phyloP scores from a whole-genome alignment of 2,113 vertebrate genomes.

The Oxyura jamaicensis region DNA sequence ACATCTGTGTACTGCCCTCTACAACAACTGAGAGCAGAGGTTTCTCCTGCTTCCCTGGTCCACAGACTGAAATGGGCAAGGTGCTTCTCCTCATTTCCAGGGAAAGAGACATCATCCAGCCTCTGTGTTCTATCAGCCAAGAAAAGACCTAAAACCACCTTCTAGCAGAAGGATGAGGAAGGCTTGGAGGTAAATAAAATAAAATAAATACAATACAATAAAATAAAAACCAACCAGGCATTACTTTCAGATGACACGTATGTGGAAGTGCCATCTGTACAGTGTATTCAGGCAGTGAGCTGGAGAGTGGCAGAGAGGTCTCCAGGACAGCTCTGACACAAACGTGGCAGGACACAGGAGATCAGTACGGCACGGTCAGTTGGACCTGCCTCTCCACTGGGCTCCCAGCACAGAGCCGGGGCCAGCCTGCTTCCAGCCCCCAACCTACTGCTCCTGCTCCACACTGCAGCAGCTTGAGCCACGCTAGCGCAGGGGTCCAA shows the following conservation, averaged over 20 bases:
- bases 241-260: neutral
- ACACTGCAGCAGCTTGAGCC: neutral
- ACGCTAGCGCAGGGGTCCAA: neutral
- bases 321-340: neutral
- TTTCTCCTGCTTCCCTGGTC: neutral
- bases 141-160: neutral
- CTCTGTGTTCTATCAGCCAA: neutral
- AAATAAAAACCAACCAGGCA: neutral
- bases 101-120: neutral
- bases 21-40: neutral
- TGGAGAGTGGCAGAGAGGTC: neutral
- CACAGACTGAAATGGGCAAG: neutral
- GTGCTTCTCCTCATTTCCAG: neutral
- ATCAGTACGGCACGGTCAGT: rapidly evolving
- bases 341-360: neutral
- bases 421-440: neutral
- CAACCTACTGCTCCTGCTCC: neutral
- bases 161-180: neutral
- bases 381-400: neutral
- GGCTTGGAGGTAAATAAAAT: neutral
- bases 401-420: neutral
- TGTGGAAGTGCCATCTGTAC: neutral
- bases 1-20: neutral
- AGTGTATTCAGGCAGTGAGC: neutral
- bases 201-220: too few species aligned